phyloP scores from a whole-genome alignment of 2,888 invertebrate species.

The Hypsopygia costalis region DNA sequence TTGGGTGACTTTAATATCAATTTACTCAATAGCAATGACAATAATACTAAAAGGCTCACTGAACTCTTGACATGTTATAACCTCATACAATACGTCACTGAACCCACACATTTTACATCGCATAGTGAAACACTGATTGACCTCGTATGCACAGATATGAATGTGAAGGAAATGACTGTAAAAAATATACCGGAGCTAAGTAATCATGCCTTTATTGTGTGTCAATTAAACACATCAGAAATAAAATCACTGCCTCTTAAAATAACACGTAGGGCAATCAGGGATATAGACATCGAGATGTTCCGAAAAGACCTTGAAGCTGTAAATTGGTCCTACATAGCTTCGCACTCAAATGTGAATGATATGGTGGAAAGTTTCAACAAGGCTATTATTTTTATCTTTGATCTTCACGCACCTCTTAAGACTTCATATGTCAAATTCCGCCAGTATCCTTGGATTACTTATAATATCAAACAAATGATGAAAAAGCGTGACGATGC shows the following conservation, averaged over 20 bases:
- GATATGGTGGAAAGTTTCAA: conserved; percentile 8
- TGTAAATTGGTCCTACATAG: conserved; percentile 4
- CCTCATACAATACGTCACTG: conserved; percentile 2
- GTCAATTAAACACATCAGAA: conserved; percentile 8
- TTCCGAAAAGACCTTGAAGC: conserved; percentile 6
- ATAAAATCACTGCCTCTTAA: background rate
- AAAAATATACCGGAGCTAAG: conserved; percentile 12
- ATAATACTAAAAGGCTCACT: conserved; percentile 2
- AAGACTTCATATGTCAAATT: conserved; percentile 1
- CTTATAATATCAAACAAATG: too few species aligned
- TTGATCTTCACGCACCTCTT: conserved; percentile 12
- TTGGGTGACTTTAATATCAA: too few species aligned
- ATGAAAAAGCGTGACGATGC: conserved; percentile 13
- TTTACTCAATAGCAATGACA: background rate
- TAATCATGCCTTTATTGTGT: conserved; percentile 13
- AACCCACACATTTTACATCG: background rate
- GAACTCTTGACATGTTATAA: background rate
- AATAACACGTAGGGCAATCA: conserved; percentile 8
- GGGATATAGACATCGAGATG: conserved; percentile 3
- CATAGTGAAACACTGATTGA: too few species aligned
- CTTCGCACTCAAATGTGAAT: conserved; percentile 5
- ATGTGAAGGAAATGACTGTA: conserved; percentile 11
- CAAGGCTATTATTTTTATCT: conserved; percentile 4
- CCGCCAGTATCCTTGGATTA: conserved; percentile 3
- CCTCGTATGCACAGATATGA: too few species aligned